Percentiles rank a stretch among this genome's conserved stretches.
phyloP scores from a whole-genome alignment of 2,113 vertebrate species.

The Mesitornis unicolor region DNA sequence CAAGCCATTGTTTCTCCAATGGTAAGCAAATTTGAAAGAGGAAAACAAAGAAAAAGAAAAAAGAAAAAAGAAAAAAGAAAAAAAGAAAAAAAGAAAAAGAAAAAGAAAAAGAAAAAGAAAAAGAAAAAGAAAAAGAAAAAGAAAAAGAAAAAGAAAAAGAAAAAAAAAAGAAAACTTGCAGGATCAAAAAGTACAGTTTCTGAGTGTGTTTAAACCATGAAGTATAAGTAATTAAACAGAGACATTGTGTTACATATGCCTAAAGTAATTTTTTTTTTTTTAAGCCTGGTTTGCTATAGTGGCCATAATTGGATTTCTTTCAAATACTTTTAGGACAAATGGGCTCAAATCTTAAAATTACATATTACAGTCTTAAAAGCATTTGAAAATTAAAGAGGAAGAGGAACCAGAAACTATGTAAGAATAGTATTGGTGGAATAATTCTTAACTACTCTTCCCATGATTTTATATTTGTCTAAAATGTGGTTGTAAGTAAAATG shows the following conservation, averaged over 20 bases:
- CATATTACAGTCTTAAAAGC: constrained; percentile 11
- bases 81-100: too few species aligned
- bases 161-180: too few species aligned
- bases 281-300: not conserved
- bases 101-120: too few species aligned
- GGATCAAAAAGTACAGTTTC: not conserved
- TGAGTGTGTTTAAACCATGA: not conserved
- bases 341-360: not conserved
- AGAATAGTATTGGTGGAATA: not conserved
- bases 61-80: too few species aligned
- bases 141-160: too few species aligned
- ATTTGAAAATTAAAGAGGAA: constrained; percentile 1
- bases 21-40: not conserved
- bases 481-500: not conserved
- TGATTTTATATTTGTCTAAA: not conserved
- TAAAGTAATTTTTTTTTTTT: not conserved
- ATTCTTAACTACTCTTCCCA: not conserved
- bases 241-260: not conserved
- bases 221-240: not conserved
- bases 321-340: not conserved
- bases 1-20: not conserved
- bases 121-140: too few species aligned
- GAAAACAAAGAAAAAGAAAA: too few species aligned
- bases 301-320: not conserved
- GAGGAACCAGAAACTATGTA: not conserved